Evolutionary conservation across 2,113 vertebrate genomes (phyloP), one percentile per base, ranked within the genome.

Genomic region (Phainopepla nitens): DNA sequence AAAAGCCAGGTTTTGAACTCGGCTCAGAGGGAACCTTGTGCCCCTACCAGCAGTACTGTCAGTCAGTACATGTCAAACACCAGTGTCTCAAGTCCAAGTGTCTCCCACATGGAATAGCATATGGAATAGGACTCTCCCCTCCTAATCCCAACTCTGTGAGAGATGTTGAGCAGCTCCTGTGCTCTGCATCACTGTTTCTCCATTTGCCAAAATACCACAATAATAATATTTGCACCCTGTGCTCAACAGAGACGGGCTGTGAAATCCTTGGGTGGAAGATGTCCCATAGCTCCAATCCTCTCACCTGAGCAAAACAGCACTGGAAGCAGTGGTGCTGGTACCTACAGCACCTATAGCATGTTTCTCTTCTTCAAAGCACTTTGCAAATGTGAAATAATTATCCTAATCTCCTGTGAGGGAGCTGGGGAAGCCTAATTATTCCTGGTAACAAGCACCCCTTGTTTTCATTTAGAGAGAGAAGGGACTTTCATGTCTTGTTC

Each of bases 1-100:
- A 64, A 90, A 54, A 79, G 12, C 6, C 56, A 57, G 11, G 23
- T 39, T 78, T 82, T 71, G 39, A 62, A 29, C 35, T 75, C 64
- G 14, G 18, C 64, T 88, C 2, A 1, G 39, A 54, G 35, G 71
- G 51, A 61, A 53, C 17, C 10, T 22, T 11, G 12, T 81, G 50
- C 31, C 36, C 58, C 50, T 29, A 3, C 1, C 1, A 1, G n/a
- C 87, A 89, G 19, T 36, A 28, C 0, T 51, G 33, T 12, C 54
- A 23, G 29, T 28, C 75, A 64, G 42, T 4, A 39, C 1, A 0
- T 58, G 28, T 21, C 57, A 56, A 91, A 61, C 68, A 84, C 5
- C 3, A 4, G 5, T 10, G 15, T 45, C 76, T 82, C 58, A 69
- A 64, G 47, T 19, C 39, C 65, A 39, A 25, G 25, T 12, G 35